These are phyloP conservation scores for Onychomys arenicola DNA, from an alignment of 2,797 vertebrate species.

Conservation along the genomic window DNA sequence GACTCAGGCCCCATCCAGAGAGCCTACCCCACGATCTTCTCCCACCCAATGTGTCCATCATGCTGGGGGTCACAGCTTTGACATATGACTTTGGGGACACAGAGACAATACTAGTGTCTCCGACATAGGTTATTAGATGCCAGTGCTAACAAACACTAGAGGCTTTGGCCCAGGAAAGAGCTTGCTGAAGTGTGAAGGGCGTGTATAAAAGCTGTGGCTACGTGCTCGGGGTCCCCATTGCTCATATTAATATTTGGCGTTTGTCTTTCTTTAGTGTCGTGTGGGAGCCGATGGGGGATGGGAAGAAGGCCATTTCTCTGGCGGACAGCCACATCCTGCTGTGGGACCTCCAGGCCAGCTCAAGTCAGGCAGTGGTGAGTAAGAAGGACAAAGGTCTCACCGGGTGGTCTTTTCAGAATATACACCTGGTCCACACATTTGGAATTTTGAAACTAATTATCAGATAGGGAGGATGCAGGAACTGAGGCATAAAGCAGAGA, in stretches of 20 bases:
- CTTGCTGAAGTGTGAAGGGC: not conserved
- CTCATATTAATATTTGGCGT: not conserved
- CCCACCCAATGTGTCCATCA: not conserved
- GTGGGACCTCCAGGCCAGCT: slow-evolving; percentile 98
- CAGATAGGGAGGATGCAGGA: not conserved
- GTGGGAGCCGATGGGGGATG: slow-evolving; percentile 98
- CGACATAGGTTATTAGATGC: no score
- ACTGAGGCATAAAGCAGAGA: no score
- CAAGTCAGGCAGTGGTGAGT: slow-evolving; percentile 93
- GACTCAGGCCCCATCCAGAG: not conserved
- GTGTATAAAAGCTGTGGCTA: not conserved
- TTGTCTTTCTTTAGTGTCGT: slow-evolving; percentile 89
- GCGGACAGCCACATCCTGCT: slow-evolving; percentile 95
- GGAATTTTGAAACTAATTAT: not conserved
- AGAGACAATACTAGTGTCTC: not conserved
- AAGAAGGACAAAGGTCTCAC: accelerated
- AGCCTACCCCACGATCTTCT: not conserved
- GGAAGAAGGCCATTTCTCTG: slow-evolving; percentile 95
- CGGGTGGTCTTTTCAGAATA: not conserved
- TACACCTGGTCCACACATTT: not conserved
- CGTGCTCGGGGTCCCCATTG: not conserved
- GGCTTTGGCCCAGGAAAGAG: no score
- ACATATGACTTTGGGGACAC: no score
- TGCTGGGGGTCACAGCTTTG: not conserved
- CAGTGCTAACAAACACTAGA: not conserved